phyloP scores from a whole-genome alignment of 2,888 invertebrate genomes.

The Chouioia cunea region DNA sequence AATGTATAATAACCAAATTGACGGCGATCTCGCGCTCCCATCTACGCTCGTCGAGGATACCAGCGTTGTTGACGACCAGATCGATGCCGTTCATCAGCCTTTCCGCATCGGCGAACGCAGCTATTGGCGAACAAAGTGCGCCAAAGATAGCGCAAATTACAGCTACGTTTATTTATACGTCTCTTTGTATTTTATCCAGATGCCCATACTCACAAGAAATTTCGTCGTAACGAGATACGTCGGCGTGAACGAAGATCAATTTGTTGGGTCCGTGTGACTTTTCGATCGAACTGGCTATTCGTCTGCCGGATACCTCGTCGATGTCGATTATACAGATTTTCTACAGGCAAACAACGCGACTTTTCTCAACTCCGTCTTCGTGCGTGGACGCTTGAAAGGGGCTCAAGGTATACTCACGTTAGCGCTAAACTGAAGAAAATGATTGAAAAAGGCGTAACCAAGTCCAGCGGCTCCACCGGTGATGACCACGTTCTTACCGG shows the following conservation, averaged over 20 bases:
- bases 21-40: slow-evolving; percentile 83
- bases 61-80: slow-evolving; percentile 85
- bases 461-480: slow-evolving; percentile 63
- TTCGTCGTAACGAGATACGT: slow-evolving; percentile 56
- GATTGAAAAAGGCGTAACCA: slow-evolving; percentile 60
- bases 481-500: slow-evolving; percentile 61
- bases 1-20: slow-evolving; percentile 80
- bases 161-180: neutral
- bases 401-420: too few relatives aligned
- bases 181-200: neutral
- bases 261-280: slow-evolving; percentile 58
- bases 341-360: slow-evolving; percentile 46
- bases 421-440: slow-evolving; percentile 61
- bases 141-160: too few relatives aligned
- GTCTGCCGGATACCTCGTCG: slow-evolving; percentile 53
- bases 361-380: neutral
- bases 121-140: too few relatives aligned
- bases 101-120: slow-evolving; percentile 79
- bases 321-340: slow-evolving; percentile 59
- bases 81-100: slow-evolving; percentile 79
- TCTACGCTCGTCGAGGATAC: slow-evolving; percentile 80
- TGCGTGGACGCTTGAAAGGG: too few relatives aligned
- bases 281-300: slow-evolving; percentile 53
- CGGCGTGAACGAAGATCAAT: slow-evolving; percentile 57
- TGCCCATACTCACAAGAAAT: slow-evolving; percentile 35